These are phyloP conservation scores for Oedothorax gibbosus DNA, from an alignment of 1,140 invertebrate genomes.

Conservation along the genomic window DNA sequence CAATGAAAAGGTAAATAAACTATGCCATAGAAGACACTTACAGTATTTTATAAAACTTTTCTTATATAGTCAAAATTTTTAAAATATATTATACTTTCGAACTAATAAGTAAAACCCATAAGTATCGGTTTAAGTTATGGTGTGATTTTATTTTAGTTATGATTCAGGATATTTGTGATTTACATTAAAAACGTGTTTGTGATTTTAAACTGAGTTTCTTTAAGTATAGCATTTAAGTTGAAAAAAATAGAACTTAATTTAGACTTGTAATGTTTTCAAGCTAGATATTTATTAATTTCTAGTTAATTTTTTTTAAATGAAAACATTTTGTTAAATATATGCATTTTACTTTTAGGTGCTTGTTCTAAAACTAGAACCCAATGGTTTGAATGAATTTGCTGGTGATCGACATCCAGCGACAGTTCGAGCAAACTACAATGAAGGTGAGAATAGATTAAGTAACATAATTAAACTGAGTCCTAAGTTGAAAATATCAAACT, in stretches of 20 bases:
- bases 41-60: too few relatives aligned
- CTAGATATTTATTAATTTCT: too few relatives aligned
- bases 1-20: neutral
- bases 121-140: neutral
- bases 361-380: neutral
- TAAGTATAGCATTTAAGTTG: too few relatives aligned
- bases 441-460: constrained; percentile 4
- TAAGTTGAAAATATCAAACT: too few relatives aligned
- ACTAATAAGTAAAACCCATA: neutral
- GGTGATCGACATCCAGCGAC: neutral
- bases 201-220: neutral
- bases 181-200: neutral
- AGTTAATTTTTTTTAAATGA: neutral
- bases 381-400: constrained; percentile 47
- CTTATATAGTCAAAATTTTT: neutral
- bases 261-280: too few relatives aligned
- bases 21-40: neutral
- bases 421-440: neutral
- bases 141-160: neutral
- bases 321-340: neutral
- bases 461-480: too few relatives aligned
- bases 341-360: constrained; percentile 3
- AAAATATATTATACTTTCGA: neutral
- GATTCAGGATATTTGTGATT: neutral
- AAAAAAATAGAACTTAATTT: too few relatives aligned